phyloP scores from a whole-genome alignment of 2,888 invertebrate species.

The Pachycephus smyrnensis region DNA sequence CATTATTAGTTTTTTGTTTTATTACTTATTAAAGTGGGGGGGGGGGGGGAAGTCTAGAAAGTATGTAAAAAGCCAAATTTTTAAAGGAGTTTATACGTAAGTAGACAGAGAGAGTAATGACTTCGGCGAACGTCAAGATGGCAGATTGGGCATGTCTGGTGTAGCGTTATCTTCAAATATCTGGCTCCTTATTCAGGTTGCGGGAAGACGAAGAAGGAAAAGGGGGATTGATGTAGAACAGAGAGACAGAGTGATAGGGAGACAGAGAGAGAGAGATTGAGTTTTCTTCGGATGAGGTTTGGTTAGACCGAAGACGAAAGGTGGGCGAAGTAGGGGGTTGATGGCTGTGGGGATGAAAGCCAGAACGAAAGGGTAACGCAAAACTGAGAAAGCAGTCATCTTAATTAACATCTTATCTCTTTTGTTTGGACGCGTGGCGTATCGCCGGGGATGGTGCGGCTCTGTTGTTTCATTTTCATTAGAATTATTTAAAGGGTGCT shows the following conservation, averaged over 20 bases:
- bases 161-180: constrained; percentile 18
- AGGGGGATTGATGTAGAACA: too few species aligned
- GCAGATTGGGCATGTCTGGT: constrained; percentile 20
- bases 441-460: constrained; percentile 16
- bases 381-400: constrained; percentile 18
- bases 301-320: not conserved
- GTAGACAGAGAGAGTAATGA: too few species aligned
- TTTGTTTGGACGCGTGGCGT: constrained; percentile 29
- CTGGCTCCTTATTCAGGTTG: not conserved
- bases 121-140: not conserved
- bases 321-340: too few species aligned
- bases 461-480: constrained; percentile 23
- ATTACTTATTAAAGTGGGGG: not conserved
- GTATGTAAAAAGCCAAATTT: not conserved
- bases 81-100: not conserved
- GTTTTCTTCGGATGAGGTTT: too few species aligned
- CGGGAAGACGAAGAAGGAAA: not conserved
- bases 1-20: too few species aligned
- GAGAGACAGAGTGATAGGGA: too few species aligned
- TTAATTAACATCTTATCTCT: constrained; percentile 33
- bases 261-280: too few species aligned
- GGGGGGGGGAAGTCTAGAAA: not conserved
- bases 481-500: constrained; percentile 22
- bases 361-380: too few species aligned
- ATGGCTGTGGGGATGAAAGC: too few species aligned